Conservation (phyloP, 2,888 invertebrate genomes). For the Ditula angustiorana region DNA sequence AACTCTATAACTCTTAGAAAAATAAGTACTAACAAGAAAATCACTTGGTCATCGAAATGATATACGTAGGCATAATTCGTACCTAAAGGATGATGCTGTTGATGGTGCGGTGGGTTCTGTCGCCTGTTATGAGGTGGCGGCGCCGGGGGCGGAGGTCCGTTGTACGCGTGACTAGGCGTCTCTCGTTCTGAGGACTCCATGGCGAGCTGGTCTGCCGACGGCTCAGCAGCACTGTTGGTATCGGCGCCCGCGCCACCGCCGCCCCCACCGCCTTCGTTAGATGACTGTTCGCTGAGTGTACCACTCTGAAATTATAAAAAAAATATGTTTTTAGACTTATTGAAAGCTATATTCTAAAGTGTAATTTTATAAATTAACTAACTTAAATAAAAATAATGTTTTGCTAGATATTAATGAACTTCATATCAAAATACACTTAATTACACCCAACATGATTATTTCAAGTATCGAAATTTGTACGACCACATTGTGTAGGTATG, state of each 20-base stretch:
- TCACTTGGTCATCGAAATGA: no score
- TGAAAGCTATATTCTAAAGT: no score
- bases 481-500: neutral
- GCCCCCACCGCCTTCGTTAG: slow-evolving; percentile 83
- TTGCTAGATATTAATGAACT: no score
- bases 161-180: slow-evolving; percentile 80
- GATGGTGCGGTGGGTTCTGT: slow-evolving; percentile 89
- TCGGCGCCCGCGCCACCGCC: slow-evolving; percentile 82
- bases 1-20: no score
- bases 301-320: slow-evolving; percentile 66
- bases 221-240: slow-evolving; percentile 83
- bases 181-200: slow-evolving; percentile 90
- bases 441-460: no score
- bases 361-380: no score
- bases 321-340: no score
- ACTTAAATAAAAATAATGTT: no score
- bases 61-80: slow-evolving; percentile 49
- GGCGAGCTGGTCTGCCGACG: slow-evolving; percentile 88
- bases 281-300: slow-evolving; percentile 73
- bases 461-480: neutral
- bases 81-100: slow-evolving; percentile 82
- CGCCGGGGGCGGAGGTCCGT: slow-evolving; percentile 82
- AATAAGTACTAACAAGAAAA: no score
- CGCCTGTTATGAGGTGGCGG: slow-evolving; percentile 91
- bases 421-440: no score